Base-by-base conservation (phyloP, 2,113 vertebrate species). In the Cariama cristata region DNA sequence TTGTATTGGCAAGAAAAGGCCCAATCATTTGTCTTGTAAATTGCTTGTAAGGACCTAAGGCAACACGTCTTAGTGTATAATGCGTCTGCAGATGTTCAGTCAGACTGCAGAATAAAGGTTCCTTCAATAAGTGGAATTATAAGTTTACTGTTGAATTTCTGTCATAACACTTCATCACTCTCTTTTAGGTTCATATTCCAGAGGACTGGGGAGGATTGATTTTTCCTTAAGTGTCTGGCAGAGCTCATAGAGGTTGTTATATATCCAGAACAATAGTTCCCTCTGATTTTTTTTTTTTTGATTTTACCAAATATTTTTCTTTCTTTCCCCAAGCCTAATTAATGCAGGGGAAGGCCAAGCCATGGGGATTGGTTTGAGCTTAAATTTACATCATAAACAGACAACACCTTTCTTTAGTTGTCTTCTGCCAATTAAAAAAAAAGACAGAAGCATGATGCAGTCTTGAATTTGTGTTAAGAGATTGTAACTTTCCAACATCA, bases 131-230 rank as follows among this genome's bases (percentile, higher is more conserved):
- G 63, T 66, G 55, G 53, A 79, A 93, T 90, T 92, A 14, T 2
- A 77, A 66, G 32, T 86, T 92, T 83, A 71, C 63, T 73, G 58
- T 86, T 94, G 74, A 86, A 49, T 92, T 93, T 88, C 66, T 95
- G 50, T 93, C 40, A 6, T 85, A 69, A 42, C 26, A 58, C 63
- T 96, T 88, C 30, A 50, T 93, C 53, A 19, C 88, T 96, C 74
- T 62, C 40, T 91, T 72, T 30, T 68, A 49, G 33, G 49, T 77
- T 91, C 3, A 2, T 79, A 60, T 71, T 84, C 80, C 69, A 79
- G 69, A 52, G 26, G 26, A 16, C 23, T 32, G 8, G 7, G 12
- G 3, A 19, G 17, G 5, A n/a, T n/a, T 76, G 49, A 64, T 68
- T 85, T 95, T 94, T 87, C 45, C 28, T 55, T 5, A 72, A 62